Evolutionary conservation across 1,140 invertebrate species (phyloP).

Genomic region (Augochlora pura): DNA sequence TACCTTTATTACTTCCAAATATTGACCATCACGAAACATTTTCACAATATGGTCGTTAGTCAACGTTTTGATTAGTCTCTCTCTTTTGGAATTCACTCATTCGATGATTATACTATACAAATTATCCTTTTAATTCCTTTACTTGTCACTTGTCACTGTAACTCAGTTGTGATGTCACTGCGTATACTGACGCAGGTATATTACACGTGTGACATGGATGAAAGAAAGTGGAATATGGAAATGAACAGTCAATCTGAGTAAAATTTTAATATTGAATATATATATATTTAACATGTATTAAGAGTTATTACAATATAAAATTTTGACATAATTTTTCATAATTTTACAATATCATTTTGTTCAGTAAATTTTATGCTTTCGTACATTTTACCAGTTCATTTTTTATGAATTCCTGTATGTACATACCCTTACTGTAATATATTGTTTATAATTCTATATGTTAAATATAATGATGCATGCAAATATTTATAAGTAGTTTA

Average conservation of each 20-base stretch:
- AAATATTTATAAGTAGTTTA: neutral
- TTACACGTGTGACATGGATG: neutral
- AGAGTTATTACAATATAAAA: neutral
- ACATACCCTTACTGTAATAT: neutral
- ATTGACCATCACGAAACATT: slow-evolving; percentile 69
- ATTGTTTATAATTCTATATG: neutral
- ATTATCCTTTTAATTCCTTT: neutral
- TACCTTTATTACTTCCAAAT: slow-evolving; percentile 70
- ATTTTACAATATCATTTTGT: neutral
- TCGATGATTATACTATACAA: neutral
- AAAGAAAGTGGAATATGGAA: slow-evolving; percentile 20
- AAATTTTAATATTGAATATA: neutral
- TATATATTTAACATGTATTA: neutral
- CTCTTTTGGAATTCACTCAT: neutral
- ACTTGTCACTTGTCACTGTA: neutral
- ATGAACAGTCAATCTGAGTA: neutral
- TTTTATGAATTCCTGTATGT: no score
- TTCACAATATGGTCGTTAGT: neutral
- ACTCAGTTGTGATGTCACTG: neutral
- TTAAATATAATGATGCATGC: neutral
- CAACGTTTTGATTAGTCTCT: neutral
- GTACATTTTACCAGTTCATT: neutral
- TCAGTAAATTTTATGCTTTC: neutral
- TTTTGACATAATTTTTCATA: neutral
- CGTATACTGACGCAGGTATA: neutral